Conservation (phyloP, 2,888 invertebrate species). For the Nycteola revayana region DNA sequence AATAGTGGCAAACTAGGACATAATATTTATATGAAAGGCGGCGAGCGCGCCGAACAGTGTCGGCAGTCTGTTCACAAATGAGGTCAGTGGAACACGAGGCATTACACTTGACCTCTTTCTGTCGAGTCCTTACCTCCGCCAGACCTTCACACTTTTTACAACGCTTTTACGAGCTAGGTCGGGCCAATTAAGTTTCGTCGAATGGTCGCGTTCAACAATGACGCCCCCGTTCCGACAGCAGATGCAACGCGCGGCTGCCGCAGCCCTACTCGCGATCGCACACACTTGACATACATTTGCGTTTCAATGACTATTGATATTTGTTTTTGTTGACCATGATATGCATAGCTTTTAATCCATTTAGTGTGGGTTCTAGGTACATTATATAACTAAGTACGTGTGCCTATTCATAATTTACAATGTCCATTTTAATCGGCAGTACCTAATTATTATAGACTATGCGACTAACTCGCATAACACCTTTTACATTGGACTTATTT, state of each 20-base stretch:
- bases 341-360: constrained; percentile 30
- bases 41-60: constrained; percentile 49
- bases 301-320: constrained; percentile 66
- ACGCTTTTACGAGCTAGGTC: constrained; percentile 79
- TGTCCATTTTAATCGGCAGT: too few relatives aligned
- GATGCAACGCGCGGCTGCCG: constrained; percentile 42
- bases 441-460: too few relatives aligned
- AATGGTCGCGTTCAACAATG: constrained; percentile 57
- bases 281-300: constrained; percentile 75
- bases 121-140: constrained; percentile 79
- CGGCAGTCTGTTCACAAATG: constrained; percentile 64
- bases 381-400: neutral
- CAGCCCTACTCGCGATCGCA: constrained; percentile 42
- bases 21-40: constrained; percentile 65
- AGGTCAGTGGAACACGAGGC: constrained; percentile 79
- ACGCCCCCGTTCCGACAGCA: constrained; percentile 53
- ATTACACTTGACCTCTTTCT: constrained; percentile 82
- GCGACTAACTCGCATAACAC: too few relatives aligned
- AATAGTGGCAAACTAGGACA: constrained; percentile 63
- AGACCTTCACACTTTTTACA: constrained; percentile 81
- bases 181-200: constrained; percentile 75
- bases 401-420: too few relatives aligned
- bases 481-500: too few relatives aligned
- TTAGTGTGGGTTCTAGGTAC: constrained; percentile 7
- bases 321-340: constrained; percentile 46